Percentiles rank a stretch among this genome's conserved stretches.
Conservation (phyloP, 2,797 vertebrate species). For the Telmatherina bonti region DNA sequence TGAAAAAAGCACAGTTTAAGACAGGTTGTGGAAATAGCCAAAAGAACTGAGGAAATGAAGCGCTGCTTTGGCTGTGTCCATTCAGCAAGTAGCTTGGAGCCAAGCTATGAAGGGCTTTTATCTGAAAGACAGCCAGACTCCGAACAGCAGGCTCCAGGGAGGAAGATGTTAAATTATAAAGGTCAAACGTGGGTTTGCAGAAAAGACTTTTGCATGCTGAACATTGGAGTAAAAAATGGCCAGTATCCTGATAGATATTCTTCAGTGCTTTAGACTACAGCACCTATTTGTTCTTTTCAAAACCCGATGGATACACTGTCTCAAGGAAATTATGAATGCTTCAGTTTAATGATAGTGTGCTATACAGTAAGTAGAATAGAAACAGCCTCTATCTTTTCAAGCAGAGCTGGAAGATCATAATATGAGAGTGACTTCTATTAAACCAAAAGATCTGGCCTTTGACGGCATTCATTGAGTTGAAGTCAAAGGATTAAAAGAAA, state of each 20-base stretch:
- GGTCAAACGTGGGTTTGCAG: not conserved
- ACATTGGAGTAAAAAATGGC: not conserved
- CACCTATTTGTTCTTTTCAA: not conserved
- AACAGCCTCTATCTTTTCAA: not conserved
- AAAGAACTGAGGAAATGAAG: too few species aligned
- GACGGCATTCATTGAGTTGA: slow-evolving; percentile 2
- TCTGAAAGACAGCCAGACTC: not conserved
- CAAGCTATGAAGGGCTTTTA: not conserved
- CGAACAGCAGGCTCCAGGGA: not conserved
- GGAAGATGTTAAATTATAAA: not conserved
- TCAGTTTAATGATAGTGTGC: not conserved
- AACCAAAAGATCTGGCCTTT: slow-evolving; percentile 2
- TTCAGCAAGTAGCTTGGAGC: not conserved
- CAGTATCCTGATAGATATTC: not conserved
- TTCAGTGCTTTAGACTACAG: slow-evolving; percentile 1
- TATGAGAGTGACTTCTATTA: not conserved
- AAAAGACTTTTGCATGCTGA: not conserved
- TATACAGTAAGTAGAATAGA: slow-evolving; percentile 6
- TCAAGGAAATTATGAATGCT: slow-evolving; percentile 1
- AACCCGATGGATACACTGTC: not conserved
- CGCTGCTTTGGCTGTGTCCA: not conserved
- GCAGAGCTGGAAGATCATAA: not conserved
- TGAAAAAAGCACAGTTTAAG: not conserved
- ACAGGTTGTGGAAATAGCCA: too few species aligned
- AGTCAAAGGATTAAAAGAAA: not conserved